phyloP scores from a whole-genome alignment of 1,140 invertebrate genomes.

The Hylaeus volcanicus region DNA sequence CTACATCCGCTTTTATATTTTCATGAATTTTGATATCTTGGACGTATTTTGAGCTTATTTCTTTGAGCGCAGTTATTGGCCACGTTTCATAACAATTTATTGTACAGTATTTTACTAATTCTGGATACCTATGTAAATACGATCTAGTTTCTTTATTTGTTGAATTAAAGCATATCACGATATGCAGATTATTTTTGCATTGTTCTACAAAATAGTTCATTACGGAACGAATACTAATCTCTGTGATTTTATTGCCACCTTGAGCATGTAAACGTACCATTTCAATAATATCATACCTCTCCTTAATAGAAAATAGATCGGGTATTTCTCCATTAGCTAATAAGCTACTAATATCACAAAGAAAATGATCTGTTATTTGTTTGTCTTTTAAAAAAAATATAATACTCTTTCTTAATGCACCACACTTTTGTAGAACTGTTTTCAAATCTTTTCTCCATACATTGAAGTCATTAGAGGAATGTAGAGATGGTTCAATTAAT shows the following conservation, averaged over 20 bases:
- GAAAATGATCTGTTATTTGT: constrained; percentile 83
- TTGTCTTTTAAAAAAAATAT: constrained; percentile 84
- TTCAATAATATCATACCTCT: constrained; percentile 83
- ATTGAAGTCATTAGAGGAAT: constrained; percentile 80
- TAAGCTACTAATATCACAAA: constrained; percentile 84
- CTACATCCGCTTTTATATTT: constrained; percentile 77
- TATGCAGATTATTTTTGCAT: constrained; percentile 85
- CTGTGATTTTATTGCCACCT: constrained; percentile 79
- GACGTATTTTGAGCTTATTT: constrained; percentile 85
- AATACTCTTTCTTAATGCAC: constrained; percentile 80
- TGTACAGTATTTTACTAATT: constrained; percentile 87
- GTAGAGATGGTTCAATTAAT: constrained; percentile 83
- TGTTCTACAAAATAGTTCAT: constrained; percentile 84
- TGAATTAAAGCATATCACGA: constrained; percentile 85
- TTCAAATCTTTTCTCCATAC: constrained; percentile 85
- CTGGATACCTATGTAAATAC: constrained; percentile 82
- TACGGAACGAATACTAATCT: constrained; percentile 82
- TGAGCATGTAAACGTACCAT: constrained; percentile 78
- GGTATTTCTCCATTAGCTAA: constrained; percentile 85
- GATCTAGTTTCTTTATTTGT: constrained; percentile 81
- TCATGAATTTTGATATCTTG: constrained; percentile 80
- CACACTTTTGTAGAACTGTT: constrained; percentile 82
- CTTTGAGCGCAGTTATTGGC: constrained; percentile 86
- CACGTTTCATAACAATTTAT: constrained; percentile 88
- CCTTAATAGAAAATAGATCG: constrained; percentile 83